phyloP scores from a whole-genome alignment of 2,888 invertebrate genomes.

The Lochmaea capreae region DNA sequence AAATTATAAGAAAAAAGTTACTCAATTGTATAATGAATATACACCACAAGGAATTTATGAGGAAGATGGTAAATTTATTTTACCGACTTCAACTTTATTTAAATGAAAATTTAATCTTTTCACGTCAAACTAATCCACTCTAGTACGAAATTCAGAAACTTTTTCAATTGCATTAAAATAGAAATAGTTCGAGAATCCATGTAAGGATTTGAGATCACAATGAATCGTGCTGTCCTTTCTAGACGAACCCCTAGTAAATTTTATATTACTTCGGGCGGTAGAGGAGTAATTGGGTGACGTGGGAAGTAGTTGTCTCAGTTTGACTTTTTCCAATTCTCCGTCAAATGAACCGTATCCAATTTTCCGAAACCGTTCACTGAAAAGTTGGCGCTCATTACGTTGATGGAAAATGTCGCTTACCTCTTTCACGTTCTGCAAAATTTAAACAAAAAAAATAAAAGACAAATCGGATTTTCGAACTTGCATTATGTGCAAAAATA shows the following conservation, averaged over 20 bases:
- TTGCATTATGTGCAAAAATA: too few species aligned
- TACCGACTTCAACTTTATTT: too few species aligned
- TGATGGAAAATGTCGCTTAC: slow-evolving; percentile 42
- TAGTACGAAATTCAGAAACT: background rate
- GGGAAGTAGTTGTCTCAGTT: slow-evolving; percentile 53
- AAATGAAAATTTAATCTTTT: too few species aligned
- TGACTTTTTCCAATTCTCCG: slow-evolving; percentile 58
- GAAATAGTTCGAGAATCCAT: slow-evolving; percentile 20
- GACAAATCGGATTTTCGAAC: too few species aligned
- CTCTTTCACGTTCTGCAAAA: slow-evolving; percentile 19
- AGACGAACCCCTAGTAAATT: slow-evolving; percentile 35
- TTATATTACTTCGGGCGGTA: slow-evolving; percentile 42
- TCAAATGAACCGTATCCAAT: slow-evolving; percentile 59
- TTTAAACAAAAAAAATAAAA: background rate
- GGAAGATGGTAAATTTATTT: too few species aligned
- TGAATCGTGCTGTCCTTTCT: slow-evolving; percentile 26
- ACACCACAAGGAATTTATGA: too few species aligned
- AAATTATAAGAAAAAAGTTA: too few species aligned
- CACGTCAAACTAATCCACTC: too few species aligned
- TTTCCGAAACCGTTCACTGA: slow-evolving; percentile 53
- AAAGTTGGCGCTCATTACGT: slow-evolving; percentile 43
- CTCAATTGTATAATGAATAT: too few species aligned
- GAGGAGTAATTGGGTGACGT: slow-evolving; percentile 52
- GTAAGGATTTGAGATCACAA: slow-evolving; percentile 14
- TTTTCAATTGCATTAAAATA: slow-evolving; percentile 16